A percentile compares a stretch with the other conserved stretches of the same genome.
phyloP scores from a whole-genome alignment of 2,888 invertebrate species.

The Zonitis immaculata region DNA sequence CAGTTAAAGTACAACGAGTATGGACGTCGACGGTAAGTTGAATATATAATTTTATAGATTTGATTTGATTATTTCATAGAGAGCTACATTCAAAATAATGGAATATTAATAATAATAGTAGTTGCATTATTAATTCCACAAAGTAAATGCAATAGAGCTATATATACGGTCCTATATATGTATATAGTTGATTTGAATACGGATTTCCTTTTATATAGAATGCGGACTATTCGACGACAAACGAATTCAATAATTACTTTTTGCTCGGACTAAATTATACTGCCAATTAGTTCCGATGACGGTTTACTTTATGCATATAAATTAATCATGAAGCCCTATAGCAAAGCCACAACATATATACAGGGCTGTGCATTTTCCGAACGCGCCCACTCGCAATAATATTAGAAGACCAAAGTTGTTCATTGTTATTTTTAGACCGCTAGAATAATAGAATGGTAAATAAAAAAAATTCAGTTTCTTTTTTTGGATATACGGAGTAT shows the following conservation, averaged over 20 bases:
- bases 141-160: not conserved
- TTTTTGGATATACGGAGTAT: no score
- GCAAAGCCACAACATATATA: constrained; percentile 8
- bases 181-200: not conserved
- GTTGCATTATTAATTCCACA: not conserved
- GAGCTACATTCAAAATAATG: no score
- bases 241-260: constrained; percentile 21
- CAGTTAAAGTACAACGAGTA: constrained; percentile 40
- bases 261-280: constrained; percentile 15
- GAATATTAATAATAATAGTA: not conserved
- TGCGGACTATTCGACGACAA: constrained; percentile 14
- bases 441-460: no score
- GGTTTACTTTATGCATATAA: constrained; percentile 22
- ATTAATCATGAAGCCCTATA: constrained; percentile 10
- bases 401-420: no score
- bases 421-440: no score
- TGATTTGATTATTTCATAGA: no score
- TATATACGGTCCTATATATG: no score
- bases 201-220: constrained; percentile 8
- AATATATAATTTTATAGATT: not conserved
- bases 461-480: no score
- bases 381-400: no score
- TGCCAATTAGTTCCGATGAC: constrained; percentile 21
- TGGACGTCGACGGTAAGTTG: constrained; percentile 39
- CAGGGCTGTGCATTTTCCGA: not conserved